phyloP scores from a whole-genome alignment of 1,140 invertebrate genomes.

The Aphaenogaster rudis region DNA sequence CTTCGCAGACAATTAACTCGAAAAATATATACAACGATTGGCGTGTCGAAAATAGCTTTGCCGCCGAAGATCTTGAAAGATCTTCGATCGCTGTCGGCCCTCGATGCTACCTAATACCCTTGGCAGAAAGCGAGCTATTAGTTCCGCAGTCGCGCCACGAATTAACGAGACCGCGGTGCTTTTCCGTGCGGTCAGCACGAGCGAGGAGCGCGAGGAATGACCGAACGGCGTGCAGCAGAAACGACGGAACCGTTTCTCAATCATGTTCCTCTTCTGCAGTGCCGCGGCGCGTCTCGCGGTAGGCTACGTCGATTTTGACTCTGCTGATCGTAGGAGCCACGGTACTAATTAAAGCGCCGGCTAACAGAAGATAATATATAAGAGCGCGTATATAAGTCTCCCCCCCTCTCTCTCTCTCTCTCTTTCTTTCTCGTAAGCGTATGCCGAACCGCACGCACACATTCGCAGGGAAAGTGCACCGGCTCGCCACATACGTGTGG shows the following conservation, averaged over 20 bases:
- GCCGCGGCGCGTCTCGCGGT: conserved; percentile 18
- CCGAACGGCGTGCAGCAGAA: background rate
- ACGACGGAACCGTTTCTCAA: conserved; percentile 31
- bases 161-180: conserved; percentile 48
- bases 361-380: conserved; percentile 44
- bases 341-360: conserved; percentile 69
- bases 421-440: conserved; percentile 1
- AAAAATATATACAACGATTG: background rate
- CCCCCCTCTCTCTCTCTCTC: background rate
- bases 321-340: conserved; percentile 7
- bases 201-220: conserved; percentile 23
- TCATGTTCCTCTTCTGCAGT: conserved; percentile 10
- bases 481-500: background rate
- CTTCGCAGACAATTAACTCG: background rate
- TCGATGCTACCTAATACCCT: conserved; percentile 3
- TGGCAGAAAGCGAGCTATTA: conserved; percentile 22
- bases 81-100: background rate
- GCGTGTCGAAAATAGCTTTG: background rate
- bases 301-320: conserved; percentile 38
- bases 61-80: background rate
- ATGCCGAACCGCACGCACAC: background rate
- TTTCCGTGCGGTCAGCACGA: conserved; percentile 28
- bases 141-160: conserved; percentile 25
- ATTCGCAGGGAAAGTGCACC: conserved; percentile 38
- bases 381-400: background rate